These are phyloP conservation scores for Drosophila engyochracea DNA, from an alignment of 2,888 invertebrate genomes.

Conservation along the genomic window DNA sequence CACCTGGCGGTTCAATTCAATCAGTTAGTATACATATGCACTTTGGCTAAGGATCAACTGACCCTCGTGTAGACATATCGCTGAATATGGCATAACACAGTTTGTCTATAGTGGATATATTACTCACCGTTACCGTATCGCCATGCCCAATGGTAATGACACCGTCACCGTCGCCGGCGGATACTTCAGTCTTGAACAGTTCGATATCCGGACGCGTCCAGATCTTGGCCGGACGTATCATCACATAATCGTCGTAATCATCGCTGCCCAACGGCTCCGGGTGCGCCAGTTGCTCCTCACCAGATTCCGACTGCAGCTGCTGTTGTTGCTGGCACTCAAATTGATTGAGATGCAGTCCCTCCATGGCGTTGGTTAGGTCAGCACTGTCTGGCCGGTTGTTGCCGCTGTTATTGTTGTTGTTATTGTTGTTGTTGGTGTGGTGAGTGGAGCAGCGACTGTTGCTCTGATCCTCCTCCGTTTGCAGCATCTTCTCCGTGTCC, in stretches of 20 bases:
- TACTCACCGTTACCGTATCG: slow-evolving; percentile 95
- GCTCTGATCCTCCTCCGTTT: slow-evolving; percentile 10
- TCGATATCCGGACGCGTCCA: slow-evolving; percentile 96
- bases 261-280: slow-evolving; percentile 48
- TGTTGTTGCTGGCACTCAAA: slow-evolving; percentile 64
- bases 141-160: slow-evolving; percentile 97
- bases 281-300: slow-evolving; percentile 47
- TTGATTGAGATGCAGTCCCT: slow-evolving; percentile 55
- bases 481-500: slow-evolving; percentile 18
- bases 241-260: slow-evolving; percentile 85
- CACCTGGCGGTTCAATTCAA: slow-evolving; percentile 84
- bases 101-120: background rate
- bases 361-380: slow-evolving; percentile 51
- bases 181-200: slow-evolving; percentile 95
- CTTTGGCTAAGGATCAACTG: background rate
- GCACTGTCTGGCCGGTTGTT: slow-evolving; percentile 27
- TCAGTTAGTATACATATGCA: background rate
- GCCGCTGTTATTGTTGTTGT: slow-evolving; percentile 12
- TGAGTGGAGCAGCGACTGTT: slow-evolving; percentile 1
- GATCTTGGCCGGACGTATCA: slow-evolving; percentile 93
- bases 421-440: slow-evolving; percentile 35
- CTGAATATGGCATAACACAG: background rate
- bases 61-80: background rate
- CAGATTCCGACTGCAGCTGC: slow-evolving; percentile 13
- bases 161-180: slow-evolving; percentile 92